A percentile compares a stretch with the other conserved stretches of the same genome.
Conservation (phyloP, 2,888 invertebrate species). For the Melolontha melolontha region DNA sequence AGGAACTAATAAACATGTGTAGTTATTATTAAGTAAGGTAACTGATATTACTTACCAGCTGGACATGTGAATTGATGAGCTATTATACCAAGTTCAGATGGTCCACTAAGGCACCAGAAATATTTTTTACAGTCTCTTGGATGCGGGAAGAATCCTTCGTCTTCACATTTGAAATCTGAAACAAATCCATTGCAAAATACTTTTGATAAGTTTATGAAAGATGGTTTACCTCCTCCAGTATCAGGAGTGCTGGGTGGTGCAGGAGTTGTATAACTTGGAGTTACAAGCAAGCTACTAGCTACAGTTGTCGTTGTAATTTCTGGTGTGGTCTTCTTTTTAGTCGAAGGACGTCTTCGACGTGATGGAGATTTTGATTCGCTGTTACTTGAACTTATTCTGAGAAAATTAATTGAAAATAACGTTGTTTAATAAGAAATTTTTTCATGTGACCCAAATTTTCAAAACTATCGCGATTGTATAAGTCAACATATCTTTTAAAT, state of each 20-base stretch:
- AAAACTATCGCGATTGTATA: too few relatives aligned
- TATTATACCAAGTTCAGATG: constrained; percentile 89
- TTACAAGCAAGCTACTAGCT: constrained; percentile 62
- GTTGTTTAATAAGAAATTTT: too few relatives aligned
- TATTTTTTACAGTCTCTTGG: constrained; percentile 95
- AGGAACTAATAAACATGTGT: background rate
- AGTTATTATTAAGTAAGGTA: background rate
- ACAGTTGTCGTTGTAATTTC: constrained; percentile 66
- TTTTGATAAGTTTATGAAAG: constrained; percentile 1
- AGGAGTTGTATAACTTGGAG: constrained; percentile 73
- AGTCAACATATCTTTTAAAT: too few relatives aligned
- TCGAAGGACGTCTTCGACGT: constrained; percentile 41
- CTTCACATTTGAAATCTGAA: constrained; percentile 89
- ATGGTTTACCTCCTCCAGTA: constrained; percentile 79
- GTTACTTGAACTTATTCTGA: constrained; percentile 10
- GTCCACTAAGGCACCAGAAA: constrained; percentile 92
- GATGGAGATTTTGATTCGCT: constrained; percentile 12
- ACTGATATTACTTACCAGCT: constrained; percentile 71
- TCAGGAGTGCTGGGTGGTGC: constrained; percentile 92
- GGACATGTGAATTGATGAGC: constrained; percentile 95
- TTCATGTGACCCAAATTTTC: too few relatives aligned
- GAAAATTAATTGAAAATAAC: background rate
- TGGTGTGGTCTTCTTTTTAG: constrained; percentile 50
- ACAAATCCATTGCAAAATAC: constrained; percentile 43
- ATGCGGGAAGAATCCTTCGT: constrained; percentile 93